Conservation (phyloP, 2,888 invertebrate species). For the Dichetophora obliterata region DNA sequence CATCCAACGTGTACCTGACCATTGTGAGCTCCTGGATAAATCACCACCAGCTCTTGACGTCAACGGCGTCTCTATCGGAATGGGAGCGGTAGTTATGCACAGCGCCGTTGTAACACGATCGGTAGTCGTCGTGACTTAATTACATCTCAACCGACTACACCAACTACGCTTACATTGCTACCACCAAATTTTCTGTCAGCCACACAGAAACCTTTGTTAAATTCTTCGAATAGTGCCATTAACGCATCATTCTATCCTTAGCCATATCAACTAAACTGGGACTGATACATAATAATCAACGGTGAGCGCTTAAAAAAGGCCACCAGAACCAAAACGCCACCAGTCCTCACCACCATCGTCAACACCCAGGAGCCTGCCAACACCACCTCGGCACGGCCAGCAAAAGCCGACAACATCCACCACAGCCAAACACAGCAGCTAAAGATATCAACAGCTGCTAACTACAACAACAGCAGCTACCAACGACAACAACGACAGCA, state of each 20-base stretch:
- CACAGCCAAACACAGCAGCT: no score
- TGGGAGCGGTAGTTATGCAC: conserved; percentile 39
- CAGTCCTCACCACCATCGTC: no score
- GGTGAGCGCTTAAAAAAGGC: no score
- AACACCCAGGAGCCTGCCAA: no score
- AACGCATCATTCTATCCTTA: conserved; percentile 21
- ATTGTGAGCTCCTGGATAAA: conserved; percentile 55
- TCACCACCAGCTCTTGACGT: conserved; percentile 58
- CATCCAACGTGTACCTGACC: conserved; percentile 63
- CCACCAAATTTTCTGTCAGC: conserved; percentile 45
- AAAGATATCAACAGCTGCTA: no score
- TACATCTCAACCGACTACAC: conserved; percentile 22
- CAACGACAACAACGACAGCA: no score
- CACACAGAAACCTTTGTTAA: conserved; percentile 25
- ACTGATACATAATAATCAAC: background rate
- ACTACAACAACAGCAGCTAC: no score
- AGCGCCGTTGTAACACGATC: conserved; percentile 60
- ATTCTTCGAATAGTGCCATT: conserved; percentile 31
- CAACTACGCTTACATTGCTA: conserved; percentile 37
- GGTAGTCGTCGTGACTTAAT: conserved; percentile 58
- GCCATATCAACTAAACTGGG: conserved; percentile 26
- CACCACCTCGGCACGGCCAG: no score
- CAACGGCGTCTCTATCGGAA: conserved; percentile 48
- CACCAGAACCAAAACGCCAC: no score
- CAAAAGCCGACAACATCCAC: no score